phyloP scores from a whole-genome alignment of 2,888 invertebrate genomes.

The Gastracanthus pulcherrimus region DNA sequence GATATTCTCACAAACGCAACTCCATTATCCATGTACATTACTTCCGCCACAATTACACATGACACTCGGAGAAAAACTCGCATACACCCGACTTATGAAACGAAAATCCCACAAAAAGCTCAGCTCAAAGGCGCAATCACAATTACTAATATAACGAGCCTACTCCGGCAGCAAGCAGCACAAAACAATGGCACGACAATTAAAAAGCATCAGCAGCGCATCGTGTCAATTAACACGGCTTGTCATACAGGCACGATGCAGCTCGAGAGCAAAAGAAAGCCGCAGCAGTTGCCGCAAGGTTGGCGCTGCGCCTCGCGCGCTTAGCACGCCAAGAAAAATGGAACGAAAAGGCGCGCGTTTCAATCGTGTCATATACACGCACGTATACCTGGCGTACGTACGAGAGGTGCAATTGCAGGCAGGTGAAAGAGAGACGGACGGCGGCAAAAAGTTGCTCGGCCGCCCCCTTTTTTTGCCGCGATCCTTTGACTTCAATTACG shows the following conservation, averaged over 20 bases:
- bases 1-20: neutral
- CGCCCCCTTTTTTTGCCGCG: neutral
- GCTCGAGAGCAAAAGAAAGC: no score
- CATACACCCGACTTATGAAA: neutral
- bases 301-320: neutral
- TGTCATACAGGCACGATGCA: no score
- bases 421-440: neutral
- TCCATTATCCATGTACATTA: neutral
- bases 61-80: neutral
- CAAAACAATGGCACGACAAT: constrained; percentile 18
- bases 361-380: neutral
- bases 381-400: neutral
- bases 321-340: constrained; percentile 26
- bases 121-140: neutral
- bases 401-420: neutral
- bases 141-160: constrained; percentile 6
- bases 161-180: neutral
- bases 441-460: no score
- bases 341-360: constrained; percentile 17
- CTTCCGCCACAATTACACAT: neutral
- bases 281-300: no score
- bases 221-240: constrained; percentile 30
- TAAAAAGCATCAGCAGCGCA: constrained; percentile 9
- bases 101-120: neutral
- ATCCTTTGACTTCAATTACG: constrained; percentile 38